Percentiles rank a stretch among this genome's conserved stretches.
phyloP scores from a whole-genome alignment of 2,888 invertebrate genomes.

The Sphaerophoria rueppellii region DNA sequence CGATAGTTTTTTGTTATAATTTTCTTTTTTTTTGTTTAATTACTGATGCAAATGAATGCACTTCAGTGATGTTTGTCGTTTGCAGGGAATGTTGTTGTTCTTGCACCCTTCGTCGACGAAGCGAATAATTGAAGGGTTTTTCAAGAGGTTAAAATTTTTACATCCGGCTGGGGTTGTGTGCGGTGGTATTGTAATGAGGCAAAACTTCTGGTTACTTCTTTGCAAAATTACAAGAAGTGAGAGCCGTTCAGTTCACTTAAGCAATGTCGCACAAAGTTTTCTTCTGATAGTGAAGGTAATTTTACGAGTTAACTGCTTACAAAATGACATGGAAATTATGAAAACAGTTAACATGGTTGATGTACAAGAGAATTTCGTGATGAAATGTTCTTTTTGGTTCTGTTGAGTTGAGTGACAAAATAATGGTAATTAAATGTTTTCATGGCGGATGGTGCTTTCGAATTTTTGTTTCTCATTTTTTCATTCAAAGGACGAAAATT shows the following conservation, averaged over 20 bases:
- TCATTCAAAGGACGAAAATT: too few relatives aligned
- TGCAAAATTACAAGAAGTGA: conserved; percentile 12
- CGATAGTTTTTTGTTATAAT: conserved; percentile 1
- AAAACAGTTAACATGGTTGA: not conserved
- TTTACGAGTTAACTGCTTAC: not conserved
- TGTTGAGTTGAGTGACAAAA: not conserved
- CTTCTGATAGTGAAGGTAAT: not conserved
- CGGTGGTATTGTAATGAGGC: conserved; percentile 1
- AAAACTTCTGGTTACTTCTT: conserved; percentile 16
- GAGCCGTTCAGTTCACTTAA: not conserved
- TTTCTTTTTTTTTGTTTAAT: conserved; percentile 19
- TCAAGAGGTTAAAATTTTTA: conserved; percentile 31
- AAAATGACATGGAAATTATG: conserved; percentile 8
- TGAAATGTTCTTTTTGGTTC: not conserved
- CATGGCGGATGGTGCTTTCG: too few relatives aligned
- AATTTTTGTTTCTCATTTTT: too few relatives aligned
- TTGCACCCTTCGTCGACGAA: conserved; percentile 6
- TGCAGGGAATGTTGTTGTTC: not conserved
- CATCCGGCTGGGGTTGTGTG: not conserved
- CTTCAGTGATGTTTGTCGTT: conserved; percentile 21
- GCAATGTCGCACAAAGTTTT: conserved; percentile 19
- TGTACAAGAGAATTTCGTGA: not conserved
- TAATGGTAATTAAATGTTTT: conserved; percentile 5
- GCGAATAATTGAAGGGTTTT: conserved; percentile 41
- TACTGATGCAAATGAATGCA: conserved; percentile 48